Conservation (phyloP, 1,140 invertebrate genomes). For the Teleopsis dalmanni region DNA sequence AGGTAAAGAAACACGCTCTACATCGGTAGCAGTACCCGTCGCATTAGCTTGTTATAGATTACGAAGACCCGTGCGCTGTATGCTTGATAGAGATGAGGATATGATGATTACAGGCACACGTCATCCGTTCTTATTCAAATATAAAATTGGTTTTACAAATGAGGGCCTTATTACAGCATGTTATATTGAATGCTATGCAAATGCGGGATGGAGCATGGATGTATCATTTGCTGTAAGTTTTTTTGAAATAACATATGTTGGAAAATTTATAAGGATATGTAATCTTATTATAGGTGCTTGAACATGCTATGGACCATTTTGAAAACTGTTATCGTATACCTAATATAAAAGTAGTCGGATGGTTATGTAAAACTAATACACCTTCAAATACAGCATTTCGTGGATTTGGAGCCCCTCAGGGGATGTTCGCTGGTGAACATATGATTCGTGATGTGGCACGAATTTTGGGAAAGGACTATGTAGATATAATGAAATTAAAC, state of each 20-base stretch:
- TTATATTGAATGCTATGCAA: conserved; percentile 69
- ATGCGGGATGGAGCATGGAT: conserved; percentile 77
- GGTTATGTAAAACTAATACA: conserved; percentile 75
- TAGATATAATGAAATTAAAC: conserved; percentile 61
- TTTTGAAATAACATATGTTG: conserved; percentile 10
- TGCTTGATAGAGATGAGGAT: conserved; percentile 90
- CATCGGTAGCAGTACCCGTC: conserved; percentile 57
- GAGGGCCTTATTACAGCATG: conserved; percentile 66
- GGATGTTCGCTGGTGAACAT: conserved; percentile 76
- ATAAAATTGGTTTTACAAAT: conserved; percentile 74
- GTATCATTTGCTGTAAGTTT: conserved; percentile 71
- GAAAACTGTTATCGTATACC: conserved; percentile 74
- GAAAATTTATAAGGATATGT: background rate
- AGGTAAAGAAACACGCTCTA: conserved; percentile 79
- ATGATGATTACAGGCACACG: conserved; percentile 81
- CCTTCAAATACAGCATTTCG: conserved; percentile 86
- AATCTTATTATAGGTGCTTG: conserved; percentile 53
- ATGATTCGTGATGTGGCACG: conserved; percentile 70
- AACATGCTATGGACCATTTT: conserved; percentile 70
- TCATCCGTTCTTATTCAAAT: conserved; percentile 82
- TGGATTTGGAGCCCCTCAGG: conserved; percentile 84
- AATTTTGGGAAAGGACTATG: conserved; percentile 54
- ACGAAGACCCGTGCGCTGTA: conserved; percentile 71
- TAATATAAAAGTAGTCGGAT: conserved; percentile 57
- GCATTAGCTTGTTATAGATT: conserved; percentile 65